Evolutionary conservation across 2,113 vertebrate genomes (phyloP), one percentile per base, ranked within the genome.

Genomic region (Corythornis cristatus): DNA sequence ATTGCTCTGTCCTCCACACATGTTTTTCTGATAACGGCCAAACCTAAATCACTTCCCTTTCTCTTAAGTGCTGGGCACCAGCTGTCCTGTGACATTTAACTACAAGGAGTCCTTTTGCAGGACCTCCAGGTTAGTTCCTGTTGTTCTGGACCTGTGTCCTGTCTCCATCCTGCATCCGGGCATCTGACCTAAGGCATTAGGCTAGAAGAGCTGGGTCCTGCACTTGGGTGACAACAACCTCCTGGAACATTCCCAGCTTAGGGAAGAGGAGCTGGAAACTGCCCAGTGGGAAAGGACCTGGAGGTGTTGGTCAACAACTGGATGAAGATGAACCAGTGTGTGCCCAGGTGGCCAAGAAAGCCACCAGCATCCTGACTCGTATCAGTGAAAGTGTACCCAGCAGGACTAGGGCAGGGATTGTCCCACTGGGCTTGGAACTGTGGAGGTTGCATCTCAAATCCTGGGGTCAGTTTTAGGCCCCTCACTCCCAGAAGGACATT

Each of bases 1-100:
- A 66, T 73, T 58, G 90, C 81, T 86, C 70, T 3, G 16, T 93
- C 87, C 93, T 89, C 90, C 54, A 31, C 93, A 96, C 90, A 93
- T 80, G 90, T 94, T 93, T 93, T 95, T 94, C 81, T 88, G 90
- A 86, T 96, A 95, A 96, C 62, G 74, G 84, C 71, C 92, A 83
- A 95, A 86, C 72, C 91, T 95, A 95, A 96, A 96, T 96, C 94
- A 95, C 84, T 95, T 95, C 96, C 89, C 81, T 50, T 94, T 71
- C 90, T 93, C 88, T 62, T n/a, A 83, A 88, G 76, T 65, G 84
- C 70, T 81, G 90, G 92, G 92, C 78, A 88, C 92, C 94, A 90
- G 96, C 95, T 90, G 95, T 68, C 90, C 83, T 58, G 83, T 78
- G 95, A 73, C 56, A 70, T 86, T 95, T 72, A 89, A 89, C 57